A percentile compares a stretch with the other conserved stretches of the same genome.
Evolutionary conservation across 1,140 invertebrate species (phyloP).

Genomic region (Himalopsyche phryganea): DNA sequence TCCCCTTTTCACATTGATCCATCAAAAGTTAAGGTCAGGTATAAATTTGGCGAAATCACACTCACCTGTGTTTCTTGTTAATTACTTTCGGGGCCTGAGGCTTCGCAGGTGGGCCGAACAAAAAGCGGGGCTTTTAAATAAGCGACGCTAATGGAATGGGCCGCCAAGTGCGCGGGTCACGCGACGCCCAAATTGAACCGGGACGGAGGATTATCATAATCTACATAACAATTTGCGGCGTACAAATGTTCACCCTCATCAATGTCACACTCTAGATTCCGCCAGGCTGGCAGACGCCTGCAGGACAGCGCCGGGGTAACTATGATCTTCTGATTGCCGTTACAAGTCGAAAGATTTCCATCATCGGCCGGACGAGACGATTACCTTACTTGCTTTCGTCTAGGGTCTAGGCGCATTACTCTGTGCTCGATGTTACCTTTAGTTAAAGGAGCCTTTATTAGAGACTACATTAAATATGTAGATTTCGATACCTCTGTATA

Average conservation of each 20-base stretch:
- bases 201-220: conserved; percentile 34
- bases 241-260: conserved; percentile 36
- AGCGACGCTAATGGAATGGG: conserved; percentile 13
- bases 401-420: no score
- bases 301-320: background rate
- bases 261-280: conserved; percentile 33
- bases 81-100: conserved; percentile 11
- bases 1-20: conserved; percentile 13
- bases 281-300: conserved; percentile 17
- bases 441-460: no score
- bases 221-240: conserved; percentile 36
- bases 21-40: conserved; percentile 13
- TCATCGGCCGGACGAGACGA: no score
- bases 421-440: no score
- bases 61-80: conserved; percentile 24
- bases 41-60: conserved; percentile 25
- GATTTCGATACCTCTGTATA: no score
- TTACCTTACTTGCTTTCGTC: background rate
- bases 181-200: conserved; percentile 21
- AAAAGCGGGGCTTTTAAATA: conserved; percentile 17
- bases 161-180: conserved; percentile 14
- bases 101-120: background rate
- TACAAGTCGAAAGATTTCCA: no score
- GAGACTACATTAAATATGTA: no score
- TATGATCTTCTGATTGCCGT: background rate